phyloP scores from a whole-genome alignment of 2,888 invertebrate genomes.

The Lysandra coridon region DNA sequence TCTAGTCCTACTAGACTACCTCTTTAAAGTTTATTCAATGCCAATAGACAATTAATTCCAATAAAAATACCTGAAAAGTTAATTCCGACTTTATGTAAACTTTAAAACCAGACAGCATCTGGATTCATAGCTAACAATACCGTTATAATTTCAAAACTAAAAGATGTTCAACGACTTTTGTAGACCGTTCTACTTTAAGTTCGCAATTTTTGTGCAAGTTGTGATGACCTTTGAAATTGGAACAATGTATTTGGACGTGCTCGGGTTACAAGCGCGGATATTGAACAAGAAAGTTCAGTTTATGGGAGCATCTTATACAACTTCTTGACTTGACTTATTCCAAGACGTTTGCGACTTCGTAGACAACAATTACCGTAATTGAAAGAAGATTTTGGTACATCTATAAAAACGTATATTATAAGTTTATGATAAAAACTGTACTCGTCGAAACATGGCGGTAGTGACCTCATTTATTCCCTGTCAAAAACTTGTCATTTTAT shows the following conservation, averaged over 20 bases:
- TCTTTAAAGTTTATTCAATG: no score
- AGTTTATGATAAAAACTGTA: no score
- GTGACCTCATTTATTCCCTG: no score
- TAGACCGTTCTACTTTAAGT: neutral
- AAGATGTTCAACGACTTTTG: neutral
- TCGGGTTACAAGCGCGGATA: constrained; percentile 9
- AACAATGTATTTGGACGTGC: neutral
- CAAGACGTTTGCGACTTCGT: neutral
- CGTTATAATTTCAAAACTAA: neutral
- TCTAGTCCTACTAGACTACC: no score
- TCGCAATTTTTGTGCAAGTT: constrained; percentile 1
- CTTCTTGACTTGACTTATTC: neutral
- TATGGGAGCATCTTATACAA: neutral
- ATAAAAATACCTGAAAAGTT: neutral
- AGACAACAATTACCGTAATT: no score
- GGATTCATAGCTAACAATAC: neutral
- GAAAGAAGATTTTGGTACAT: no score
- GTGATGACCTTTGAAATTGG: constrained; percentile 14
- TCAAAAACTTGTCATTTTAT: no score
- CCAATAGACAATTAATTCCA: neutral
- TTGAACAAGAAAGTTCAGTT: neutral
- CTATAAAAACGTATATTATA: no score
- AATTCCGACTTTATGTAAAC: neutral
- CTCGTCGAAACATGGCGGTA: no score
- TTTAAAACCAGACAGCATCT: neutral